A percentile compares a stretch with the other conserved stretches of the same genome.
Conservation (phyloP, 2,797 vertebrate species). For the Spinus pinus region DNA sequence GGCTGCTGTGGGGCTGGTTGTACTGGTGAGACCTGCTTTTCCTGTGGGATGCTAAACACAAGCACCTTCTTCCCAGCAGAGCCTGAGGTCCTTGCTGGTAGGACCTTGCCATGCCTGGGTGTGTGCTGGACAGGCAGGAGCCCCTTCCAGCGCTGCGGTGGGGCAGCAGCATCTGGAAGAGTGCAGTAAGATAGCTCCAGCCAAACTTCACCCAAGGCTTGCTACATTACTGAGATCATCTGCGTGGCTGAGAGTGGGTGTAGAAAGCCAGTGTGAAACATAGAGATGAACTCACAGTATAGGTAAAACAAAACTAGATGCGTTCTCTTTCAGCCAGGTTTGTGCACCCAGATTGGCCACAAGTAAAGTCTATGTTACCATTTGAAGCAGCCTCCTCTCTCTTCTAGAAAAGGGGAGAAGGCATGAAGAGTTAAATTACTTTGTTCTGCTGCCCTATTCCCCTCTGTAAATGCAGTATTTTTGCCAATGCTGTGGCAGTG, state of each 20-base stretch:
- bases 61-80: background rate
- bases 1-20: background rate
- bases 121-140: background rate
- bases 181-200: background rate
- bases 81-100: background rate
- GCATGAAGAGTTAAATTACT: background rate
- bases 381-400: background rate
- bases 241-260: accelerated
- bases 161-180: background rate
- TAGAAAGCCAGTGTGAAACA: background rate
- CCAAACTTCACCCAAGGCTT: background rate
- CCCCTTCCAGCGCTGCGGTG: accelerated
- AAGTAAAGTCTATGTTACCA: accelerated
- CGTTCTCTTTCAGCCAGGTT: background rate
- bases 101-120: background rate
- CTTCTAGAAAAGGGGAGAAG: background rate
- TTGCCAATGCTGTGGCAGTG: background rate
- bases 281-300: background rate
- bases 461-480: background rate
- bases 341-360: background rate
- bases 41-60: background rate
- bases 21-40: conserved; percentile 42
- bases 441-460: background rate
- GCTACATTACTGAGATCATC: background rate
- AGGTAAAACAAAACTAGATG: background rate